phyloP scores from a whole-genome alignment of 1,140 invertebrate species.

The Chrysoperla carnea region DNA sequence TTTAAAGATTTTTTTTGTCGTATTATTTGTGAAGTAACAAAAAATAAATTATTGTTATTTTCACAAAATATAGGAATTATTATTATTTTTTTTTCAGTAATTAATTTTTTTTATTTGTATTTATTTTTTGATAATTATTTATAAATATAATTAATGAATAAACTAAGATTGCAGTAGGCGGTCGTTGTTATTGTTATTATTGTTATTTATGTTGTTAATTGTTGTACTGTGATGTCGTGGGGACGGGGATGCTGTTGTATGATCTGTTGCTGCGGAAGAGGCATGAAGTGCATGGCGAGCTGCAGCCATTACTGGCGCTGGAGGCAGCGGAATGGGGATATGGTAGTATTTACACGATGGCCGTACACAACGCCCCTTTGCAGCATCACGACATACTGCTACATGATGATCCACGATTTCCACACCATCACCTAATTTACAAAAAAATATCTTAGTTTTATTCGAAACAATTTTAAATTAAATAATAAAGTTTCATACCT shows the following conservation, averaged over 20 bases:
- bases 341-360: conserved; percentile 89
- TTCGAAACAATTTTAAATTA: too few species aligned
- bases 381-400: conserved; percentile 85
- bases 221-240: too few species aligned
- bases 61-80: too few species aligned
- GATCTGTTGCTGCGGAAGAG: conserved; percentile 9
- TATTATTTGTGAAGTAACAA: too few species aligned
- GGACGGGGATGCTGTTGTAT: background rate
- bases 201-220: background rate
- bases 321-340: conserved; percentile 69
- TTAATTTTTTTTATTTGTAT: background rate
- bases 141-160: background rate
- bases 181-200: background rate
- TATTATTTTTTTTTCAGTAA: conserved; percentile 1
- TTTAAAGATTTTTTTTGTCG: too few species aligned
- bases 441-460: conserved; percentile 15
- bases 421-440: conserved; percentile 61
- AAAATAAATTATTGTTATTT: too few species aligned
- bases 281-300: conserved; percentile 25
- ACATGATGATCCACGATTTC: conserved; percentile 85
- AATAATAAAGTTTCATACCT: conserved; percentile 41
- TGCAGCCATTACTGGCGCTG: conserved; percentile 43
- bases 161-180: conserved; percentile 2
- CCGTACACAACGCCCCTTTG: conserved; percentile 74
- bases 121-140: background rate